Evolutionary conservation across 1,140 invertebrate species (phyloP), one percentile per base, ranked within the genome.

Genomic region (Drosophila obscura): DNA sequence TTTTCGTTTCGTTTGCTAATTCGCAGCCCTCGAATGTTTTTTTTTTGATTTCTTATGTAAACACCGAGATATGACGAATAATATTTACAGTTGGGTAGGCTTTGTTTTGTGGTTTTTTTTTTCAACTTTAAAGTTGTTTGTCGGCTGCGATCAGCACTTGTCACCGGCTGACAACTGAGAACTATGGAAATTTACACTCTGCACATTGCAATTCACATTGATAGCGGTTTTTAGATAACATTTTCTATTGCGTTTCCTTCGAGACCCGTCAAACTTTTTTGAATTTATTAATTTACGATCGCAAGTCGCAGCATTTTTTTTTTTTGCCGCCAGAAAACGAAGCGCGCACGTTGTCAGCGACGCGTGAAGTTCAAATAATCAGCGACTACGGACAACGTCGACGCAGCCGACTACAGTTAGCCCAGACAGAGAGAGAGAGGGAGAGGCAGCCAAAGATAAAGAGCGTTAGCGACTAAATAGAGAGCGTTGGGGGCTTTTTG

Each of bases 351-450:
- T 39, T 39, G 35, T 39, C 60, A 48, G 45, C 59, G 57, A 35
- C 63, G 59, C 63, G 63, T 66, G 45, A 64, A 66, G 60, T 65
- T 50, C 24, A 43, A 66, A 60, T 66, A 65, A 64, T 16, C 44
- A 46, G 44, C 5, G 56, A 58, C 71, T 4, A 41, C 65, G 46
- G 52, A 46, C 31, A 50, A 26, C 19, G 24, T 28, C 31, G 28
- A 50, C 24, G 4, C 19, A 15, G 22, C 16, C 22, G 50, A 41
- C 22, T 55, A 16, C 24, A 16, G 13, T 6, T 24, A 24, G 26
- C 26, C 22, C 24, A 15, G 9, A 15, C 46, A 49, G 46, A 11
- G 52, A 41, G 52, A 48, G 24, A 22, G 43, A 24, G 35, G 4
- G 52, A 69, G 58, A 50, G 28, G 0, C 22, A 24, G 19, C 19